These are phyloP conservation scores for Diglossa cyanea DNA, from an alignment of 2,797 vertebrate species.

Conservation along the genomic window DNA sequence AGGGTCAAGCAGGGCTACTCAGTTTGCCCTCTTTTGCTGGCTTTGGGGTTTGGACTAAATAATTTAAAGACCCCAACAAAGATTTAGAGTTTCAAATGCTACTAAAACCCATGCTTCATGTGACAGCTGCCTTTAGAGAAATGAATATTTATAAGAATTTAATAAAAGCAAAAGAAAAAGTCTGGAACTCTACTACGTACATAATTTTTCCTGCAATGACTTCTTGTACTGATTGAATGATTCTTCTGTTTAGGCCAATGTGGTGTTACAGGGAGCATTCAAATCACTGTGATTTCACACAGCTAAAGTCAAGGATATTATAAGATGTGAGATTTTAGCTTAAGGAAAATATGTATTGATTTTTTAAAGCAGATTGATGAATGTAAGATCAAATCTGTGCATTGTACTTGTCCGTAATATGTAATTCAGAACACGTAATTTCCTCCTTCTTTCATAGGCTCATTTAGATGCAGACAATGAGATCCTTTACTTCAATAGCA, in stretches of 20 bases:
- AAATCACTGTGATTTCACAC: not conserved
- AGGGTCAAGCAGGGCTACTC: not conserved
- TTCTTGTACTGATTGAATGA: not conserved
- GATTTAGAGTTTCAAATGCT: not conserved
- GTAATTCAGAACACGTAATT: not conserved
- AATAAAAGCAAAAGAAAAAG: not conserved
- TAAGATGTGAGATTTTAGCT: not conserved
- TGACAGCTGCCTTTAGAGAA: not conserved
- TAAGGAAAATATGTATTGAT: not conserved
- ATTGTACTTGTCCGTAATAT: not conserved
- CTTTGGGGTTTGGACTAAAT: not conserved
- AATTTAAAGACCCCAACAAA: not conserved
- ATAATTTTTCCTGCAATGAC: not conserved
- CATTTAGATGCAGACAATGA: not conserved
- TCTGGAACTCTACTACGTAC: not conserved
- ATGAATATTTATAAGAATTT: not conserved
- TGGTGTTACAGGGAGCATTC: not conserved
- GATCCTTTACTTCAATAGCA: not conserved
- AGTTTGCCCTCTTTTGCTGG: too few relatives aligned
- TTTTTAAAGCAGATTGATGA: not conserved
- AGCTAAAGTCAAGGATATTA: not conserved
- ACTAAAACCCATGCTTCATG: not conserved
- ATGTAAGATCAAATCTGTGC: not conserved
- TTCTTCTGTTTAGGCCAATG: not conserved
- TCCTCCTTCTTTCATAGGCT: not conserved